Evolutionary conservation across 2,797 vertebrate species (phyloP), one percentile per base, ranked within the genome.

Genomic region (Acridotheres tristis): DNA sequence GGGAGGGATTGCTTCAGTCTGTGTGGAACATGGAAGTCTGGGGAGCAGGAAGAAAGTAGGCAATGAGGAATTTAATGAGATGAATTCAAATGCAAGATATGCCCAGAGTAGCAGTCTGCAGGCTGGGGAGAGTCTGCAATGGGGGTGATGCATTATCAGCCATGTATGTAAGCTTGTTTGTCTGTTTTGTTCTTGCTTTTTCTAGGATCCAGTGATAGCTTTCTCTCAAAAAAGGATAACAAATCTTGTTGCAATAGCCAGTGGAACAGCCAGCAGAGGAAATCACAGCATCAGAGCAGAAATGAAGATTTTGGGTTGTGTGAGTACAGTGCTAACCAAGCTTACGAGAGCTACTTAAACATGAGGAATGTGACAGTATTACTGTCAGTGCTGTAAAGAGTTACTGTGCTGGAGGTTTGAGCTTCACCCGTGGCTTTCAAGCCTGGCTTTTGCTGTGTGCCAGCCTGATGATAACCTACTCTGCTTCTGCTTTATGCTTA

Each of bases 181-280:
- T 22, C 58, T 68, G 38, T 42, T 63, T 65, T 75, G 25, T 57
- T 78, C 79, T 85, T 90, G 50, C 72, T 72, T 73, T 76, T 79
- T 80, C 34, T 62, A 99, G 99, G 98, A 98, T 18, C 98, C 98
- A 67, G 98, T 94, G 0, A 97, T 98, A 88, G 98, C 97, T 43
- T 98, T 98, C 94, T 98, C 97, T 6, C 97, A 96, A 63, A 76
- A 98, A 97, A 80, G 98, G 98, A 62, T 98, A 99, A 92, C 98
- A 99, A 78, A 88, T 98, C 88, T 97, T 99, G 51, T 93, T 99
- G 97, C 98, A 98, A 80, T 98, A 98, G 95, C 98, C 98, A 78
- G 97, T 98, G 50, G 67, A 73, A 48, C 4, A 7, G 36, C 23
- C 59, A 83, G 13, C 45, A 80, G 54, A 78, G 27, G 77, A 89